Conservation (phyloP, 2,888 invertebrate genomes). For the Ischnura elegans region DNA sequence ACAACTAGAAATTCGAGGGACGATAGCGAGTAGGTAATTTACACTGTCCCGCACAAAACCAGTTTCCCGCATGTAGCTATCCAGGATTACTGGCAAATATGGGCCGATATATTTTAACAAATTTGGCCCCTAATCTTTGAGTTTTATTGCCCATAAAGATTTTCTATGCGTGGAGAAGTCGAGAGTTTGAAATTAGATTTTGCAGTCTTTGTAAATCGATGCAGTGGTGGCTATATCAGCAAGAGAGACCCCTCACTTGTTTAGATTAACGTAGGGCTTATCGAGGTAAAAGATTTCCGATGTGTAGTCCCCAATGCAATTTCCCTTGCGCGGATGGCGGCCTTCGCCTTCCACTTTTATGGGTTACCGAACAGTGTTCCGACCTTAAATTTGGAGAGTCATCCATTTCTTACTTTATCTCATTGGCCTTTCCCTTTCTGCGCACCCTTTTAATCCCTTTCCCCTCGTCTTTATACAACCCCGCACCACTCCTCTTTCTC, state of each 20-base stretch:
- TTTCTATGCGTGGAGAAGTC: not conserved
- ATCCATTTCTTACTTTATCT: constrained; percentile 63
- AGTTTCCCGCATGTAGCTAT: not conserved
- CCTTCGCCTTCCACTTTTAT: constrained; percentile 30
- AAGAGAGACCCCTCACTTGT: not conserved
- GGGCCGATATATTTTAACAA: not conserved
- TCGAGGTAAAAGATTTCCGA: constrained; percentile 54
- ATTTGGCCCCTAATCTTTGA: not conserved
- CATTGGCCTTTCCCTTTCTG: constrained; percentile 40
- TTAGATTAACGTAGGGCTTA: constrained; percentile 17
- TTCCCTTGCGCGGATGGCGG: constrained; percentile 57
- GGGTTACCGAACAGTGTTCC: constrained; percentile 30
- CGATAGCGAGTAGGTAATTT: not conserved
- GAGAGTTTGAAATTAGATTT: not conserved
- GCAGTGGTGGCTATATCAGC: not conserved
- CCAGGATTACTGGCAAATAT: not conserved
- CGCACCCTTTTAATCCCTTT: constrained; percentile 46
- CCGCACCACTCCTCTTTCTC: not conserved
- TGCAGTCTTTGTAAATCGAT: not conserved
- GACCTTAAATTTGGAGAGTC: constrained; percentile 43
- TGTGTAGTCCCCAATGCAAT: constrained; percentile 64
- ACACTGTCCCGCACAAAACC: not conserved
- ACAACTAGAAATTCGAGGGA: not conserved
- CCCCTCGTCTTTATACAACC: not conserved
- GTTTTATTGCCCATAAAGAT: not conserved